These are phyloP conservation scores for Buteo buteo DNA, from an alignment of 2,113 vertebrate genomes.

Conservation along the genomic window DNA sequence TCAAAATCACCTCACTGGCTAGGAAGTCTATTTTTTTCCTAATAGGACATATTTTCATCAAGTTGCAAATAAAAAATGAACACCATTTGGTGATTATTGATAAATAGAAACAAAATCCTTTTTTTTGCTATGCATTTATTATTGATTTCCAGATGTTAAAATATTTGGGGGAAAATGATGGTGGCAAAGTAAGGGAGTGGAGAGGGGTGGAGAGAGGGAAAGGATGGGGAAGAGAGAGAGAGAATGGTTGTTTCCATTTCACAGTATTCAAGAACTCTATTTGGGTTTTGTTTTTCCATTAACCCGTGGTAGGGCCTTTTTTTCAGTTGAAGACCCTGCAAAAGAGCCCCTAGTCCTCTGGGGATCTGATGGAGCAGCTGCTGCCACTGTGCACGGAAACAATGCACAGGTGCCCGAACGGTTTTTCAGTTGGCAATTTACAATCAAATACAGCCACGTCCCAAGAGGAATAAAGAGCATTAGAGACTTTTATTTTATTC, in stretches of 20 bases:
- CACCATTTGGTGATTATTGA: not conserved
- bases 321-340: not conserved
- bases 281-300: not conserved
- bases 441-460: not conserved
- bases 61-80: not conserved
- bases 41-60: not conserved
- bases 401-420: not conserved
- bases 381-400: not conserved
- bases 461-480: not conserved
- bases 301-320: not conserved
- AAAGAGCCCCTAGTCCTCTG: not conserved
- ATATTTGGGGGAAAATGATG: rapidly evolving
- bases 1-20: not conserved
- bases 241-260: not conserved
- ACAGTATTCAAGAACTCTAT: not conserved
- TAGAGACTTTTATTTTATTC: not conserved
- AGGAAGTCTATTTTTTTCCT: not conserved
- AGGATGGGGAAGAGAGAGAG: too few species aligned
- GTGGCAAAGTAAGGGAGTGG: rapidly evolving
- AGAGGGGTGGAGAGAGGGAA: not conserved
- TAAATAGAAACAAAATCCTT: not conserved
- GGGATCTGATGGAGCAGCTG: not conserved
- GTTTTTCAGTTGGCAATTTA: not conserved
- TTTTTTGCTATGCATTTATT: not conserved
- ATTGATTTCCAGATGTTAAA: not conserved